Percentiles rank a stretch among this genome's conserved stretches.
phyloP scores from a whole-genome alignment of 2,888 invertebrate species.

The Erebia palarica region DNA sequence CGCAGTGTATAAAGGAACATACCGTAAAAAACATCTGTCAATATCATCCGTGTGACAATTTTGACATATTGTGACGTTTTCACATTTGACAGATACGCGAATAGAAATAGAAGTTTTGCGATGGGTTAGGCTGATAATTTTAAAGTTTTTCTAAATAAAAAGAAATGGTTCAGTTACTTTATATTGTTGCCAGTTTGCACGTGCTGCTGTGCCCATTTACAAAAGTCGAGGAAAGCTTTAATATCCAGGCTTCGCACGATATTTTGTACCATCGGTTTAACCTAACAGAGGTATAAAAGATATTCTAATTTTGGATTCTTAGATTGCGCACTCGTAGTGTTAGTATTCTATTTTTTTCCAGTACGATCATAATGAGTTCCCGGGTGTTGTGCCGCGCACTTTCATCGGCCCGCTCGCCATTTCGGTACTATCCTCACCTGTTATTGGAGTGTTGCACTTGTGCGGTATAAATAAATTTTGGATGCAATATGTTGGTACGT shows the following conservation, averaged over 20 bases:
- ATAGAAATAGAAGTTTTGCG: conserved; percentile 29
- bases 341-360: conserved; percentile 64
- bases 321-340: conserved; percentile 48
- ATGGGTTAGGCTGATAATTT: conserved; percentile 36
- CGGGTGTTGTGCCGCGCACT: conserved; percentile 98
- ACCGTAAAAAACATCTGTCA: neutral
- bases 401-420: conserved; percentile 96
- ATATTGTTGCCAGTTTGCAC: conserved; percentile 89
- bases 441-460: conserved; percentile 85
- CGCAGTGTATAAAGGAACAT: too few relatives aligned
- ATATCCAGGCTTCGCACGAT: conserved; percentile 99
- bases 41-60: conserved; percentile 4
- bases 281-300: conserved; percentile 87
- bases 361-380: conserved; percentile 99
- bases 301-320: conserved; percentile 76
- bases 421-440: conserved; percentile 89
- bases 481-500: conserved; percentile 93
- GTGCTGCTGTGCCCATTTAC: conserved; percentile 96
- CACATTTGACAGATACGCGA: conserved; percentile 30
- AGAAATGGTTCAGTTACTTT: conserved; percentile 88
- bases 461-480: conserved; percentile 91
- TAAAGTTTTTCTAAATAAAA: conserved; percentile 46
- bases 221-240: conserved; percentile 99
- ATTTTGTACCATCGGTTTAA: conserved; percentile 93
- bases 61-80: conserved; percentile 12